Base-by-base conservation (phyloP, 2,797 vertebrate species). In the Salmo trutta region DNA sequence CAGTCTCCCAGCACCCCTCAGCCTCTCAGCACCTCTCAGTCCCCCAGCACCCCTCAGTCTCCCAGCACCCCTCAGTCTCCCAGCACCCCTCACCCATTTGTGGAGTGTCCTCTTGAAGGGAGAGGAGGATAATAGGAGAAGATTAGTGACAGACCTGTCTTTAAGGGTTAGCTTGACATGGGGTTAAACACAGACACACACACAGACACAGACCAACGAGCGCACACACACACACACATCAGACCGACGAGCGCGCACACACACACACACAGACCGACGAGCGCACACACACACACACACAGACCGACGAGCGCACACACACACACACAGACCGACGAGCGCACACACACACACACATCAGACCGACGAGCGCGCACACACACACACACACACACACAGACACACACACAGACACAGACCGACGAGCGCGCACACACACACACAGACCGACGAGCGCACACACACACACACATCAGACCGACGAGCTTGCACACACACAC, bases 91-190 rank as follows among this genome's bases (percentile, higher is more conserved):
- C 33, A 33, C 0, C 33, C 33, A 36, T 36, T 6, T 36, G 92
- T 93, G 93, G 94, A 94, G 93, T 94, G 93, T 85, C 82, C 90
- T 80, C 86, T 91, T 85, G 82, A 83, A 84, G 79, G 62, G 71
- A 83, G 77, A 80, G 78, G 51, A 71, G 59, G 85, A 82, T 79
- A 84, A 82, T 70, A 24, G 75, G 71, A 36, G 80, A 91, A 68
- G 85, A 84, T 91, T 88, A 90, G 81, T 82, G 31, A 31, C 54
- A 68, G 27, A 76, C 33, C 80, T 86, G 83, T 87, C 83, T 86
- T 88, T 84, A 85, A 91, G 82, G 70, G 77, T 59, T 74, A 79
- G 86, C 83, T 82, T 87, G 70, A 78, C 80, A 81, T 82, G 81
- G 78, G 89, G 87, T 79, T 85, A 85, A 85, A 29, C 24, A 24